A percentile compares a stretch with the other conserved stretches of the same genome.
These are phyloP conservation scores for Drosophila sproati DNA, from an alignment of 1,140 invertebrate genomes.

Conservation along the genomic window DNA sequence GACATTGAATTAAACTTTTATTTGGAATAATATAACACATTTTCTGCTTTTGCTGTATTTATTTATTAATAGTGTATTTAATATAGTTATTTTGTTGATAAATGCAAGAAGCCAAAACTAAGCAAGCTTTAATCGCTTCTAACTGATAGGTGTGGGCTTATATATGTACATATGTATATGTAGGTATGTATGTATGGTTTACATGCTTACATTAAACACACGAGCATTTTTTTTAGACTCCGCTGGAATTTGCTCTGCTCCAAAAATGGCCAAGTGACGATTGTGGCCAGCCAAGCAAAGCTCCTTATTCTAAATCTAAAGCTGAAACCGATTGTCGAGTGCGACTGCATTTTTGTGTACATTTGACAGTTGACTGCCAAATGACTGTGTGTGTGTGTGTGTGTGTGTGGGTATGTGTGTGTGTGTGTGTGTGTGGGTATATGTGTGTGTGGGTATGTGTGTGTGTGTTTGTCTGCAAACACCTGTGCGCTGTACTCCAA, in stretches of 20 bases:
- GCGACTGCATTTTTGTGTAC: conserved; percentile 35
- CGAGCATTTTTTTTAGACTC: conserved; percentile 1
- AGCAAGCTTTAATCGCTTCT: no score
- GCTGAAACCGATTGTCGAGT: conserved; percentile 1
- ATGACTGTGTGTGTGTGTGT: neutral
- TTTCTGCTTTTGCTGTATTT: no score
- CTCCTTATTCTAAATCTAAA: conserved; percentile 16
- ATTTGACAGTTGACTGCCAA: conserved; percentile 22
- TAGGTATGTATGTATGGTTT: no score
- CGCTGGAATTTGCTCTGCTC: neutral
- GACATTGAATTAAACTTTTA: no score
- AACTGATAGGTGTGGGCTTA: no score
- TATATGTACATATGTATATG: no score
- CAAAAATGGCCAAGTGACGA: conserved; percentile 8
- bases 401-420: neutral
- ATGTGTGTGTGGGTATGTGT: neutral
- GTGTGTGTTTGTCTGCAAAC: neutral
- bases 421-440: neutral
- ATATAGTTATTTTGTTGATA: no score
- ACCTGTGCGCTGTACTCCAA: conserved; percentile 23
- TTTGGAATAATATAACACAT: no score
- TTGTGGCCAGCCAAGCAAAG: conserved; percentile 30
- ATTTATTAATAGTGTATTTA: no score
- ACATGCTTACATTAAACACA: neutral
- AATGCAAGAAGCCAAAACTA: no score